Evolutionary conservation across 1,140 invertebrate species (phyloP).

Genomic region (Onthophagus taurus): DNA sequence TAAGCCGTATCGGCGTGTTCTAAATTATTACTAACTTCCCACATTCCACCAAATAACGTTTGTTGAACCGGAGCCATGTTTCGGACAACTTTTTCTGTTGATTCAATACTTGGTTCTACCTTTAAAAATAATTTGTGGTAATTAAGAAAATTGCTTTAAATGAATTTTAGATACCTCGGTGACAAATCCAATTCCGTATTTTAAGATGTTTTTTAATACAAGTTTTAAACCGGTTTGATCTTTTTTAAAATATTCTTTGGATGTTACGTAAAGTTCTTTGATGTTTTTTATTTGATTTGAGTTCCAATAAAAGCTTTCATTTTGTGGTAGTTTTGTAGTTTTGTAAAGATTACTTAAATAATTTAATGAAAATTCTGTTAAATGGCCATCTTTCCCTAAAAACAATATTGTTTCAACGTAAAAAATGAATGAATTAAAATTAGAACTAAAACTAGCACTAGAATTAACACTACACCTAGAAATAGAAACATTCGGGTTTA

Average conservation of each 20-base stretch:
- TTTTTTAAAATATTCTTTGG: conserved; percentile 20
- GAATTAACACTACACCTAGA: too few relatives aligned
- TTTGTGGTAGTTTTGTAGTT: not conserved
- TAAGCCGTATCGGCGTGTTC: conserved; percentile 59
- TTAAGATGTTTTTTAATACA: conserved; percentile 39
- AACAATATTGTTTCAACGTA: conserved; percentile 14
- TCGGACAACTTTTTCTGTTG: conserved; percentile 43
- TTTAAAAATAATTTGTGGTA: conserved; percentile 19
- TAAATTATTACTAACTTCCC: conserved; percentile 50
- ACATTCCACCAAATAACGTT: conserved; percentile 57
- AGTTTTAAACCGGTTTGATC: conserved; percentile 24
- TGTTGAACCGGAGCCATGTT: conserved; percentile 46
- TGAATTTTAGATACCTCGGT: conserved; percentile 32
- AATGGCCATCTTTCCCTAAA: conserved; percentile 41
- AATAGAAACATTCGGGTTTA: too few relatives aligned
- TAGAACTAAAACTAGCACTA: too few relatives aligned
- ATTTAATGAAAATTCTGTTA: conserved; percentile 35
- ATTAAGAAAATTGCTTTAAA: not conserved
- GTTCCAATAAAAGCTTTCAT: conserved; percentile 6
- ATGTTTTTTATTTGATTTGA: not conserved
- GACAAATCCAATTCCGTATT: conserved; percentile 42
- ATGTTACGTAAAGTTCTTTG: not conserved
- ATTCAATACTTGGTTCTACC: conserved; percentile 41
- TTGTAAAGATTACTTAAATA: conserved; percentile 38
- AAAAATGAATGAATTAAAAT: conserved; percentile 5